Conservation (phyloP, 1,140 invertebrate species). For the Monochamus saltuarius region DNA sequence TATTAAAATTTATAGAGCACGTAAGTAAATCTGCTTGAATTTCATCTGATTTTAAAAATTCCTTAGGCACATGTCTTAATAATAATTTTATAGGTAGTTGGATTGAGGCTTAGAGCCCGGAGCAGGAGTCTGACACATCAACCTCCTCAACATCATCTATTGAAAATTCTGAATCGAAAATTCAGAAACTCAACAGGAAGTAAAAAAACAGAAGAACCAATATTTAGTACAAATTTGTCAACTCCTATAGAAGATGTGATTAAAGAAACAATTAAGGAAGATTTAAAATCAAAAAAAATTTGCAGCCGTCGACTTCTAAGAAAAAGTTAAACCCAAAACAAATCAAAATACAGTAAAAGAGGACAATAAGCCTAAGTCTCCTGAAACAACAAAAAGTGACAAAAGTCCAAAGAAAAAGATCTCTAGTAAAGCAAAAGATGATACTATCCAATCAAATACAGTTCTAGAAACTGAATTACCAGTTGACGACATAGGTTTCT, state of each 20-base stretch:
- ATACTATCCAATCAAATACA: background rate
- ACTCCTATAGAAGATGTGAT: slow-evolving; percentile 39
- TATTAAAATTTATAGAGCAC: too few species aligned
- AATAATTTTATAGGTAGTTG: too few species aligned
- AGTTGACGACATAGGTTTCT: slow-evolving; percentile 23
- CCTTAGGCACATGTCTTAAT: too few species aligned
- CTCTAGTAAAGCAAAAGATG: slow-evolving; percentile 2
- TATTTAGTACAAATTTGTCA: slow-evolving; percentile 34
- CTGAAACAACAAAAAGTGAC: slow-evolving; percentile 5
- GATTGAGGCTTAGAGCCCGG: too few species aligned
- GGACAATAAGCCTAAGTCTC: background rate
- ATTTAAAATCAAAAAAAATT: slow-evolving; percentile 9
- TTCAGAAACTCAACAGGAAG: slow-evolving; percentile 9
- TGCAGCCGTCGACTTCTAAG: slow-evolving; percentile 13
- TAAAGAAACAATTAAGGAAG: slow-evolving; percentile 39
- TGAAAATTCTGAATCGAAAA: too few species aligned
- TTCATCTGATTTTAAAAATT: too few species aligned
- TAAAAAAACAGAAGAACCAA: slow-evolving; percentile 29
- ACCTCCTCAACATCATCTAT: too few species aligned
- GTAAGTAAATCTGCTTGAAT: too few species aligned
- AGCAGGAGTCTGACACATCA: too few species aligned
- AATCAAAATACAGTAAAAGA: background rate
- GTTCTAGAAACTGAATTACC: background rate
- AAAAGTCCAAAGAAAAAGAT: slow-evolving; percentile 15
- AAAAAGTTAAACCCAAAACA: background rate